Percentiles rank a stretch among this genome's conserved stretches.
Evolutionary conservation across 2,113 vertebrate genomes (phyloP).

Genomic region (Grammomys dolichurus): DNA sequence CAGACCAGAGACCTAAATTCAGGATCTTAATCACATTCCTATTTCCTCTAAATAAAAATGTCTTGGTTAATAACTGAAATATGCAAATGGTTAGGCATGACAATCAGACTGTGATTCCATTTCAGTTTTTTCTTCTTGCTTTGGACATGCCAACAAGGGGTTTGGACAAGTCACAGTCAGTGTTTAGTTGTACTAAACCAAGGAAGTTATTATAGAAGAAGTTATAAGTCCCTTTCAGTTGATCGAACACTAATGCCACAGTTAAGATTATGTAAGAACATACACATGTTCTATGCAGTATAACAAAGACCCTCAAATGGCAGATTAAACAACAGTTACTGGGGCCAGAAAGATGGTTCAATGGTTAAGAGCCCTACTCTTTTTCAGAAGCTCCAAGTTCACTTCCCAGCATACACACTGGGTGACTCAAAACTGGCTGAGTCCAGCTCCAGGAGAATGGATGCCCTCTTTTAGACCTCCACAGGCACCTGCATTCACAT

Average conservation of each 20-base stretch:
- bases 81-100: background rate
- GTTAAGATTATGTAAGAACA: background rate
- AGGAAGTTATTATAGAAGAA: background rate
- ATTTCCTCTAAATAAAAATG: background rate
- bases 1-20: background rate
- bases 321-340: background rate
- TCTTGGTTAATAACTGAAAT: background rate
- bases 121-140: background rate
- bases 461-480: background rate
- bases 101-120: background rate
- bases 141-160: background rate
- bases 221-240: background rate
- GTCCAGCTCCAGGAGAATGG: background rate
- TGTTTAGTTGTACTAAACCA: background rate
- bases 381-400: background rate
- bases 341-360: background rate
- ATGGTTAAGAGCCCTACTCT: background rate
- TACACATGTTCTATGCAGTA: background rate
- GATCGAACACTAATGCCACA: background rate
- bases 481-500: background rate
- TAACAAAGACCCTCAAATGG: background rate
- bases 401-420: background rate
- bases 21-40: background rate
- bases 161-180: background rate
- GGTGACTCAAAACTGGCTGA: background rate